phyloP scores from a whole-genome alignment of 2,113 vertebrate genomes.

The Pedionomus torquatus region DNA sequence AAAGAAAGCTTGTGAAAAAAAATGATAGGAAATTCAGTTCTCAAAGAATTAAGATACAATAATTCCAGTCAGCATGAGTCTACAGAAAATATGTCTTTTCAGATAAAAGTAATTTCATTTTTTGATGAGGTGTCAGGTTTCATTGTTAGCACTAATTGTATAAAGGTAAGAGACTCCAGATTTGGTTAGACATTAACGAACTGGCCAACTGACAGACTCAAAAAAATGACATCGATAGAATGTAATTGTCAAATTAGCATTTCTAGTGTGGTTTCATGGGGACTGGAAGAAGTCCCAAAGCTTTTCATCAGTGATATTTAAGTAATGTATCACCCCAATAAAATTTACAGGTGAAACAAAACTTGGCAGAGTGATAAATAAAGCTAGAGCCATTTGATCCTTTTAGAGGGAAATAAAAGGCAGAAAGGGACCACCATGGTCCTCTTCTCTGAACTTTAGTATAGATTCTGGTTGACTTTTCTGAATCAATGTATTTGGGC shows the following conservation, averaged over 20 bases:
- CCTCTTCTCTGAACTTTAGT: not conserved
- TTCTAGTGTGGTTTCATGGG: not conserved
- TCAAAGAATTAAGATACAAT: conserved; percentile 21
- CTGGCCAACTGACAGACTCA: not conserved
- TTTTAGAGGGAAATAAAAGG: not conserved
- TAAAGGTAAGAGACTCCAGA: not conserved
- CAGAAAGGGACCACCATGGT: not conserved
- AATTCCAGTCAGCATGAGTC: not conserved
- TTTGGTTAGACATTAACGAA: not conserved
- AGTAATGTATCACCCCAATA: not conserved
- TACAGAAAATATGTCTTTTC: conserved; percentile 10
- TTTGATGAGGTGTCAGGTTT: conserved; percentile 15
- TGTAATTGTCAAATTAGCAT: not conserved
- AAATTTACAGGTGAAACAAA: not conserved
- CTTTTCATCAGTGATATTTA: not conserved
- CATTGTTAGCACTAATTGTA: conserved; percentile 2
- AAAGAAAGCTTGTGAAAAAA: not conserved
- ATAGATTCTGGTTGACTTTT: not conserved
- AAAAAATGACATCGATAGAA: not conserved
- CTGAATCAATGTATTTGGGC: not conserved
- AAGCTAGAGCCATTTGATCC: not conserved
- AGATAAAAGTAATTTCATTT: conserved; percentile 19
- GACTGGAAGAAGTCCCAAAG: not conserved
- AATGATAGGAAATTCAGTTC: not conserved
- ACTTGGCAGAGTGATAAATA: not conserved